Percentiles rank a stretch among this genome's conserved stretches.
Evolutionary conservation across 2,113 vertebrate species (phyloP).

Genomic region (Indicator maculatus): DNA sequence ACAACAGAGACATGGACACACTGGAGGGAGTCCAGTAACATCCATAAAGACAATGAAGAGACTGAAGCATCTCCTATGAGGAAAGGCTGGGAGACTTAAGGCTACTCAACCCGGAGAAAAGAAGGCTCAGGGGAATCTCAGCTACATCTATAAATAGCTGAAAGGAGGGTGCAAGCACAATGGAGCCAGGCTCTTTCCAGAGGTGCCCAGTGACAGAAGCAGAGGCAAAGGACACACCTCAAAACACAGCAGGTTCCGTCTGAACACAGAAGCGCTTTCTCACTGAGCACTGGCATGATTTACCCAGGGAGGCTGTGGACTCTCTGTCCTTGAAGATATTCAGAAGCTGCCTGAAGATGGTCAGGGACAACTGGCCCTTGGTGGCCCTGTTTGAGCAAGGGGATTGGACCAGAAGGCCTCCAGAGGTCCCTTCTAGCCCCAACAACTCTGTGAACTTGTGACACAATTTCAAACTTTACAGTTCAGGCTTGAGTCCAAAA

Average conservation of each 20-base stretch:
- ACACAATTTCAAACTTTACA: neutral
- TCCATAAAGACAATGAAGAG: neutral
- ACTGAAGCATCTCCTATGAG: neutral
- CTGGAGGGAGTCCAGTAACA: neutral
- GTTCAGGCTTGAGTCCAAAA: neutral
- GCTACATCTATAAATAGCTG: too few species aligned
- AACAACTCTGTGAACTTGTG: neutral
- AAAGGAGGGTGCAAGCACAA: neutral
- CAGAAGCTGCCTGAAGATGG: neutral
- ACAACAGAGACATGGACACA: neutral
- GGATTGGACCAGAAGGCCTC: neutral
- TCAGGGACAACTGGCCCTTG: neutral
- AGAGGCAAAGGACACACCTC: neutral
- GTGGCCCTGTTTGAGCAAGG: neutral
- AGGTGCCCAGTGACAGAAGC: neutral
- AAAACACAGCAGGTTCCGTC: neutral
- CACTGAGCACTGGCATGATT: neutral
- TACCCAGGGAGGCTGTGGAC: neutral
- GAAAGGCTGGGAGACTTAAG: neutral
- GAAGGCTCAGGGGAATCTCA: neutral
- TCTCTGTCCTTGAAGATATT: neutral
- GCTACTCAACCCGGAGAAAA: neutral
- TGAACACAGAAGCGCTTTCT: neutral
- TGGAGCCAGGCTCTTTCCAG: neutral
- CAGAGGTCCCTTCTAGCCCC: neutral